Percentiles rank a stretch among this genome's conserved stretches.
phyloP scores from a whole-genome alignment of 2,888 invertebrate species.

The Aspidiotus destructor region DNA sequence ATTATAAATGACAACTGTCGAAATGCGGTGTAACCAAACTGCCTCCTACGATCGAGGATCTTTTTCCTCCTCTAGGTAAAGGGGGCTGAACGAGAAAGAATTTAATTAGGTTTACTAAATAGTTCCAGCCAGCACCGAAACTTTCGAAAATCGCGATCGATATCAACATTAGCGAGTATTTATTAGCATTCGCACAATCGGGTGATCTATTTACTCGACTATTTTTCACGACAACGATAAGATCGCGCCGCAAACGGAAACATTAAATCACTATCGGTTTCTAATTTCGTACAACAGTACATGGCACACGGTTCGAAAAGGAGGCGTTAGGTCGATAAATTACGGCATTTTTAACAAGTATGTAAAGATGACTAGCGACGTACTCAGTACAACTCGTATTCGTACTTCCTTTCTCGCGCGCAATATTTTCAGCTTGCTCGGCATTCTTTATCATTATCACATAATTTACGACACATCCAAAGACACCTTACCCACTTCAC shows the following conservation, averaged over 20 bases:
- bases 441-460: conserved; percentile 30
- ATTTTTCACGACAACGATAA: background rate
- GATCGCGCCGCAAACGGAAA: background rate
- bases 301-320: background rate
- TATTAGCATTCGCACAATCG: too few species aligned
- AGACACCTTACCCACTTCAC: conserved; percentile 25
- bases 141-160: too few species aligned
- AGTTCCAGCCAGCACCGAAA: too few species aligned
- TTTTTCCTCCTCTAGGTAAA: too few species aligned
- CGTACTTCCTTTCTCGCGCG: background rate
- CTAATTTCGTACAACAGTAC: background rate
- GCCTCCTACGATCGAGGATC: too few species aligned
- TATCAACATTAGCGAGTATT: too few species aligned
- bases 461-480: conserved; percentile 26
- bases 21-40: too few species aligned
- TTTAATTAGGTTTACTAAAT: too few species aligned
- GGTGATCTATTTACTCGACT: background rate
- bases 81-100: too few species aligned
- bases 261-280: conserved; percentile 2
- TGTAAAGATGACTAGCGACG: background rate
- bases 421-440: background rate
- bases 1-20: background rate
- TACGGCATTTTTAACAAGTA: conserved; percentile 1
- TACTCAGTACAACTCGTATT: background rate
- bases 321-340: background rate